Evolutionary conservation across 2,888 invertebrate genomes (phyloP), one percentile per base, ranked within the genome.

Genomic region (Heliothis peltigera): DNA sequence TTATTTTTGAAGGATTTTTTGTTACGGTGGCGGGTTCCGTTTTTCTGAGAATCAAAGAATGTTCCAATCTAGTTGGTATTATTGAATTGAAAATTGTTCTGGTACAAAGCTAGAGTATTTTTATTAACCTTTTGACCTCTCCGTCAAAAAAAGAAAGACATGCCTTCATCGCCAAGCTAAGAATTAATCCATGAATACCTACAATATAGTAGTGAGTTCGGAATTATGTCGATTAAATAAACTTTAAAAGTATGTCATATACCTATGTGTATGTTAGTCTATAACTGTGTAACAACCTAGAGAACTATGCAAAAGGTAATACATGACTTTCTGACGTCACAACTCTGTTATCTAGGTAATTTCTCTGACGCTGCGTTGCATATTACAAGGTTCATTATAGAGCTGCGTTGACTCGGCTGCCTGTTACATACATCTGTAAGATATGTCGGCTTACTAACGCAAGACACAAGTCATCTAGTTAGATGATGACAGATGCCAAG

Each of bases 331-430:
- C 3, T 32, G 10, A 32, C 12, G 28, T 7, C 0, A 39, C 15
- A 5, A n/a, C 10, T 0, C 39, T 15, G 39, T 39, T n/a, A 39
- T 39, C 15, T 39, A 5, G 39, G 39, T 39, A 35, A 39, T 39
- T 39, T 39, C 39, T 39, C 39, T 39, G 39, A n/a, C 39, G 39
- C n/a, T n/a, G 39, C n/a, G 15, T 39, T 39, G 39, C 39, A 39
- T 39, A n/a, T 39, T 39, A 39, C 39, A 39, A 39, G 39, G 39
- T 39, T 39, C 39, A 39, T 39, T 39, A 39, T 39, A n/a, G n/a
- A 39, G 39, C 39, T 39, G 4, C 15, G 15, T 10, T 32, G 32
- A 32, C 10, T 12, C 12, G 32, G 32, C 39, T 39, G 32, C 12
- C 32, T 32, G 32, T 32, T 32, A 32, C 10, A 32, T 32, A 10